phyloP scores from a whole-genome alignment of 2,797 vertebrate species.

The Parauchenoglanis punctatus region DNA sequence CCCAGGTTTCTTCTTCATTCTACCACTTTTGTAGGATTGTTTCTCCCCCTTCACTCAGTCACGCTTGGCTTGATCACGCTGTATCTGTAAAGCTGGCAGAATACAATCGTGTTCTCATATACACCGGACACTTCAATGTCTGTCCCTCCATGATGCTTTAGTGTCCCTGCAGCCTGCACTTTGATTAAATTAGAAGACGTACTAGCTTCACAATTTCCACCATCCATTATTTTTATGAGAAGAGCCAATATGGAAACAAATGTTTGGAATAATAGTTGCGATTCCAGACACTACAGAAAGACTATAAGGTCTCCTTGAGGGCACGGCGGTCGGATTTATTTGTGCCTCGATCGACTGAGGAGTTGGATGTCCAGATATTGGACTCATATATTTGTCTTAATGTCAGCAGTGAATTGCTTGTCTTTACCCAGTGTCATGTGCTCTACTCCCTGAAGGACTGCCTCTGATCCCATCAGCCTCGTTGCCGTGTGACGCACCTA shows the following conservation, averaged over 20 bases:
- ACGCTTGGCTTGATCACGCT: not conserved
- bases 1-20: not conserved
- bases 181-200: not conserved
- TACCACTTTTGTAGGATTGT: not conserved
- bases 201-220: not conserved
- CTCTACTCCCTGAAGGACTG: not conserved
- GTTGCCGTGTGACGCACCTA: slow-evolving; percentile 1
- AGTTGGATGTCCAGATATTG: slow-evolving; percentile 10
- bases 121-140: not conserved
- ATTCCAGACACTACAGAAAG: not conserved
- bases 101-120: not conserved
- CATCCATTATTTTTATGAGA: not conserved
- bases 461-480: slow-evolving; percentile 21
- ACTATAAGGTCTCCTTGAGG: not conserved
- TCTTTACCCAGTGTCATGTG: not conserved
- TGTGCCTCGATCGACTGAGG: slow-evolving; percentile 9
- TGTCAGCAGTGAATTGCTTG: not conserved
- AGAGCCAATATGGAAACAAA: not conserved
- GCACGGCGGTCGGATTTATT: not conserved
- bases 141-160: not conserved
- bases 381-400: slow-evolving; percentile 6
- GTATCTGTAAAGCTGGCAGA: not conserved
- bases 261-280: not conserved
- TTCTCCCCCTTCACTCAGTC: not conserved
- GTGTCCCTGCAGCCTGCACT: not conserved